Percentiles rank a stretch among this genome's conserved stretches.
Conservation (phyloP, 2,888 invertebrate species). For the Micoletzkya japonica region DNA sequence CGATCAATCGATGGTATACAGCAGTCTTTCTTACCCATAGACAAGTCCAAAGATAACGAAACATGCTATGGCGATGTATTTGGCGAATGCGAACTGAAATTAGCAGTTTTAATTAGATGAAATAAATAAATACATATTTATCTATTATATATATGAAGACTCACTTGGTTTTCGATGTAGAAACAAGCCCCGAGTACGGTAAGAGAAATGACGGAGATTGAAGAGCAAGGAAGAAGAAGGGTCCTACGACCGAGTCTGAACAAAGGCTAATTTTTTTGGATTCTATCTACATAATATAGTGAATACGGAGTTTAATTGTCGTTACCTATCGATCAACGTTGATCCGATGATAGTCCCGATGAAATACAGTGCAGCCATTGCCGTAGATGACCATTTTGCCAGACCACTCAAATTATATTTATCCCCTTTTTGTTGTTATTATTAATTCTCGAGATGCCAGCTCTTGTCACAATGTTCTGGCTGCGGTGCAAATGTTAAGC, state of each 20-base stretch:
- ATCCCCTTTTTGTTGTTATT: too few species aligned
- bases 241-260: slow-evolving; percentile 45
- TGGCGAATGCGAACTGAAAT: not conserved
- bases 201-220: slow-evolving; percentile 38
- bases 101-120: not conserved
- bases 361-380: slow-evolving; percentile 1
- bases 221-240: slow-evolving; percentile 43
- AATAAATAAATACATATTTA: not conserved
- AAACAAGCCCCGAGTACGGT: slow-evolving; percentile 41
- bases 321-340: slow-evolving; percentile 13
- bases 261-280: not conserved
- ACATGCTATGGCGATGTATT: slow-evolving; percentile 15
- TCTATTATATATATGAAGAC: not conserved
- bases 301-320: not conserved
- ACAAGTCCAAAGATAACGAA: not conserved
- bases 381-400: not conserved
- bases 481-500: too few species aligned
- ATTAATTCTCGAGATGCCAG: too few species aligned
- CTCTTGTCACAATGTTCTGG: too few species aligned
- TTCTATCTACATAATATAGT: not conserved
- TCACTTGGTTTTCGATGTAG: slow-evolving; percentile 33
- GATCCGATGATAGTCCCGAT: slow-evolving; percentile 16
- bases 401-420: too few species aligned
- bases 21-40: not conserved
- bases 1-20: not conserved